Base-by-base conservation (phyloP, 1,140 invertebrate species). In the Planococcus citri region DNA sequence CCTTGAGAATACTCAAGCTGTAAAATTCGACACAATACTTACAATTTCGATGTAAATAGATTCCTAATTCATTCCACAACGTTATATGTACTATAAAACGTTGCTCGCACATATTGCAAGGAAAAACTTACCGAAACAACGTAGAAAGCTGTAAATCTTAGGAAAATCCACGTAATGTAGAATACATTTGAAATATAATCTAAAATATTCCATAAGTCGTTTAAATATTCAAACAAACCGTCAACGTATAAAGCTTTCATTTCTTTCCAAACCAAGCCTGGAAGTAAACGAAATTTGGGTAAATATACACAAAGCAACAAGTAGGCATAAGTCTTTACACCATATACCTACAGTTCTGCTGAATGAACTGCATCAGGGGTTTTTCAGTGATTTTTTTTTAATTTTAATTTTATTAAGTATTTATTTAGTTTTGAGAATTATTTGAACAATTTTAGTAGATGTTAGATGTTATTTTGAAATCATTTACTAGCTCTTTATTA, bases 181-280 rank as follows among this genome's bases (percentile, higher is more conserved):
- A 97, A 91, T 72, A 87, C 84, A 78, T 97, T 96, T 20, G 92
- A 95, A 73, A 96, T 88, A 76, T 96, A 97, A 78, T 98, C 95
- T 3, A 97, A 88, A 73, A 97, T 92, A 77, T 98, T 98, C 95
- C 95, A 98, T 70, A 97, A 84, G 79, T 98, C 94, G 64, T 86
- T 87, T 29, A 95, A 81, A 76, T 97, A 98, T 58, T 95, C 91
- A 29, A 88, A 77, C n/a, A 97, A 75, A 0, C 95, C 95, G 71
- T 89, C 89, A 0, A 86, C 82, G 87, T 93, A 97, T 17, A 97
- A 79, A 25, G 92, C 82, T 75, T 89, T 86, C 57, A 95, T 87
- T 82, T 98, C 95, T 9, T 86, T 86, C 83, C 90, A 92, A 58
- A 98, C 88, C 73, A 95, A 84, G 79, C 94, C 94, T 95, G 75